Conservation (phyloP, 2,113 vertebrate genomes). For the Corythaixoides concolor region DNA sequence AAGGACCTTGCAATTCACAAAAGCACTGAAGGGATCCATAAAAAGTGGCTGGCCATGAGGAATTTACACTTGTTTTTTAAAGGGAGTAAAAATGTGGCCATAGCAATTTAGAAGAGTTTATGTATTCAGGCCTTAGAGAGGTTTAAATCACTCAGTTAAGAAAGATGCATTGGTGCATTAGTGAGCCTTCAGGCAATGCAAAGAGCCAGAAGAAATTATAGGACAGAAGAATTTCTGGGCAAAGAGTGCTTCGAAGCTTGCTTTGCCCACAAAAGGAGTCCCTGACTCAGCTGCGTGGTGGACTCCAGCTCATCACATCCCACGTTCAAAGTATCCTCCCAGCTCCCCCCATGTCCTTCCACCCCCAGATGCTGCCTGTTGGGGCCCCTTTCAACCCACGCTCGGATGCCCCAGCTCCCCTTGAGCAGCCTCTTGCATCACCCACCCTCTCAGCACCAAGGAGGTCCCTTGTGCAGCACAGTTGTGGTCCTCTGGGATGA, state of each 20-base stretch:
- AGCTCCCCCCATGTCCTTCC: background rate
- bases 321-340: background rate
- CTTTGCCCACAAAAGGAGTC: background rate
- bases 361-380: fast-evolving
- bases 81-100: constrained; percentile 37
- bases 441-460: background rate
- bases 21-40: constrained; percentile 61
- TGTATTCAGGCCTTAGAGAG: constrained; percentile 22
- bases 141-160: constrained; percentile 21
- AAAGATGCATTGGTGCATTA: background rate
- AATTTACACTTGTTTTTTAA: constrained; percentile 70
- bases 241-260: background rate
- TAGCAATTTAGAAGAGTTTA: constrained; percentile 53
- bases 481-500: background rate
- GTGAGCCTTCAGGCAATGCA: background rate
- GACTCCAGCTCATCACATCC: background rate
- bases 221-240: background rate
- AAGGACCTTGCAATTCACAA: constrained; percentile 52
- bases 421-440: background rate
- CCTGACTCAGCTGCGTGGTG: background rate
- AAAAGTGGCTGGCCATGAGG: constrained; percentile 52
- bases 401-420: background rate
- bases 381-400: fast-evolving
- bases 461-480: background rate
- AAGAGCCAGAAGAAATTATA: background rate